These are phyloP conservation scores for Megalurothrips usitatus DNA, from an alignment of 2,888 invertebrate genomes.

Conservation along the genomic window DNA sequence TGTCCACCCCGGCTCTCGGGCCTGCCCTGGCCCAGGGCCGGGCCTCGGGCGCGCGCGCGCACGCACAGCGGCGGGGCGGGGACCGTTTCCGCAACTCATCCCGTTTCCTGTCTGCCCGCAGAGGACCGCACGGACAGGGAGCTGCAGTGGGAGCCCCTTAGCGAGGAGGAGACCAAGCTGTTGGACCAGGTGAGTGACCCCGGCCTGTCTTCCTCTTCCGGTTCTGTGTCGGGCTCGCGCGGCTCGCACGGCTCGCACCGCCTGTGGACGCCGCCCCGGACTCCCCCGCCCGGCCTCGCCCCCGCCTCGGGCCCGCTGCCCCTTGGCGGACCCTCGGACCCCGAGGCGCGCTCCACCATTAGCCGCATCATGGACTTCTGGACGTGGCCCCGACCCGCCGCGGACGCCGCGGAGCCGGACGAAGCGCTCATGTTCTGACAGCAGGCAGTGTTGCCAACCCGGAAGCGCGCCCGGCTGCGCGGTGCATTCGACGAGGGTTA, in stretches of 20 bases:
- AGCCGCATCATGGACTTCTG: constrained; percentile 7
- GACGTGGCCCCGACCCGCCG: not conserved
- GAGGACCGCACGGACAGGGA: constrained; percentile 21
- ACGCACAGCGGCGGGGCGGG: no score
- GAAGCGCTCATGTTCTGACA: constrained; percentile 15
- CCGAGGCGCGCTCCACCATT: not conserved
- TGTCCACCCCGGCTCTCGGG: no score
- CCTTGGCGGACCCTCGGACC: not conserved
- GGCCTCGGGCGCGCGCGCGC: no score
- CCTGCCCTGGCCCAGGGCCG: no score
- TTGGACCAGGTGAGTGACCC: constrained; percentile 13
- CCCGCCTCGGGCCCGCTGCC: constrained; percentile 28
- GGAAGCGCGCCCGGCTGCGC: not conserved
- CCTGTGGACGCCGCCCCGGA: not conserved
- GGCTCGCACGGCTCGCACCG: not conserved
- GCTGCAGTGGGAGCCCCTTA: constrained; percentile 20
- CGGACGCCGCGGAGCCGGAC: not conserved
- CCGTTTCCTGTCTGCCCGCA: not conserved
- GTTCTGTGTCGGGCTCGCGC: not conserved
- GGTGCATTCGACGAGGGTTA: not conserved
- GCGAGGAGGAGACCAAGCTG: constrained; percentile 12
- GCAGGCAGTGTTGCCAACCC: constrained; percentile 21
- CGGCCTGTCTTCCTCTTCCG: not conserved
- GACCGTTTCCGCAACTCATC: not conserved
- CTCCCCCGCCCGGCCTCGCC: not conserved